phyloP scores from a whole-genome alignment of 2,113 vertebrate genomes.

The Pterocles gutturalis region DNA sequence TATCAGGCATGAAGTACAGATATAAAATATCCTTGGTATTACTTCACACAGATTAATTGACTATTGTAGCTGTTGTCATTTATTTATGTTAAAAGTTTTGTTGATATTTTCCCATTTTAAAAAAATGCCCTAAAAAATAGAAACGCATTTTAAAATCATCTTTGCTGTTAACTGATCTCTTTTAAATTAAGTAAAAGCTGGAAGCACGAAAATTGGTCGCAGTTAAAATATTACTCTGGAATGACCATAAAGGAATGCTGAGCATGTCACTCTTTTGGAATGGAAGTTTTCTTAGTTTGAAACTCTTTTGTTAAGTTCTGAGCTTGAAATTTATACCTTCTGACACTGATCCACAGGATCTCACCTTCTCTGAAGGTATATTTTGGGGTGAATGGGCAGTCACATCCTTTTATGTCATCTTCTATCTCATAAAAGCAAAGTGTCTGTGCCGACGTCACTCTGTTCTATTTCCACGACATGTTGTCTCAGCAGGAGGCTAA shows the following conservation, averaged over 20 bases:
- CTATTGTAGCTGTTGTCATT: not conserved
- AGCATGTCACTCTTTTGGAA: not conserved
- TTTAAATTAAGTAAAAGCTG: not conserved
- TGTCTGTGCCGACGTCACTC: not conserved
- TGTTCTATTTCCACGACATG: not conserved
- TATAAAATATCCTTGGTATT: not conserved
- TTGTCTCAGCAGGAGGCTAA: conserved; percentile 14
- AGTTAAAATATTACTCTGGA: not conserved
- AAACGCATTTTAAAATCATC: not conserved
- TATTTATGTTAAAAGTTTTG: not conserved
- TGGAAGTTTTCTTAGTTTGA: not conserved
- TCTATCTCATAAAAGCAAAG: not conserved
- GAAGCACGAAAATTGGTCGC: not conserved
- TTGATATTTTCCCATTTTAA: not conserved
- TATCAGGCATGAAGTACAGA: not conserved
- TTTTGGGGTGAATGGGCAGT: conserved; percentile 5
- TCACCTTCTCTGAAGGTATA: not conserved
- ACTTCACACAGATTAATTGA: not conserved
- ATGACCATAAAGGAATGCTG: not conserved
- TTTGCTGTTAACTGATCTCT: not conserved
- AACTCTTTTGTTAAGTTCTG: not conserved
- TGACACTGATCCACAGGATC: not conserved
- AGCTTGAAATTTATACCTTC: not conserved
- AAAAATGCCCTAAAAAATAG: not conserved
- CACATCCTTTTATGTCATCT: not conserved